A percentile compares a stretch with the other conserved stretches of the same genome.
Evolutionary conservation across 2,797 vertebrate species (phyloP).

Genomic region (Artibeus lituratus): DNA sequence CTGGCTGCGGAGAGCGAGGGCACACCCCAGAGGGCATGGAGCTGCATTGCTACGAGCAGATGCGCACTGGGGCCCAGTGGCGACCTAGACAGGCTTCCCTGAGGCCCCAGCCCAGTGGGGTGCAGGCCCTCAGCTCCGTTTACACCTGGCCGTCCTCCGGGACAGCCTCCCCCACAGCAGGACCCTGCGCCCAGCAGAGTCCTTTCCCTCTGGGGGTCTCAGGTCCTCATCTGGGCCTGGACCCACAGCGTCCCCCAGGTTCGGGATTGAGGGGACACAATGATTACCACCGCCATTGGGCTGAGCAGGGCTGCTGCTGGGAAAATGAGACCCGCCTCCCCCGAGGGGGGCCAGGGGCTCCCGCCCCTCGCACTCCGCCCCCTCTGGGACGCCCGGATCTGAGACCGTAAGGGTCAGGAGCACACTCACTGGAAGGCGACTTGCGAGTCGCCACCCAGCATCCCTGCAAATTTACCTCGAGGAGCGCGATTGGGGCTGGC

Average conservation of each 20-base stretch:
- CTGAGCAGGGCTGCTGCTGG: no score
- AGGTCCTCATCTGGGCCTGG: background rate
- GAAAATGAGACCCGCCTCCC: background rate
- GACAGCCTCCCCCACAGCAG: no score
- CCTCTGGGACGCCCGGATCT: rapidly evolving
- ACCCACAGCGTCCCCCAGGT: background rate
- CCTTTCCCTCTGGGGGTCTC: background rate
- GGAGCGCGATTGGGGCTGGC: background rate
- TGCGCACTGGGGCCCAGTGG: rapidly evolving
- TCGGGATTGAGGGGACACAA: background rate
- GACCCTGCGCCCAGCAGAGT: background rate
- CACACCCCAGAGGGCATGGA: background rate
- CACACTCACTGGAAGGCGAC: background rate
- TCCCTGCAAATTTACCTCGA: background rate
- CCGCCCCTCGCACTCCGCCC: rapidly evolving
- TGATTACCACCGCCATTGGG: rapidly evolving
- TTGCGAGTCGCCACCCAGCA: background rate
- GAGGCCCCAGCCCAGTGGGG: background rate
- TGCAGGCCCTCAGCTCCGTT: rapidly evolving
- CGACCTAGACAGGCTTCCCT: rapidly evolving
- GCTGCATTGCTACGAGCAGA: rapidly evolving
- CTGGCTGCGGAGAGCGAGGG: rapidly evolving
- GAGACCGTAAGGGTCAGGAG: background rate
- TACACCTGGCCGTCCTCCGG: no score
- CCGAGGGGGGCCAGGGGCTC: background rate